phyloP scores from a whole-genome alignment of 2,113 vertebrate genomes.

The Podarcis cretensis region DNA sequence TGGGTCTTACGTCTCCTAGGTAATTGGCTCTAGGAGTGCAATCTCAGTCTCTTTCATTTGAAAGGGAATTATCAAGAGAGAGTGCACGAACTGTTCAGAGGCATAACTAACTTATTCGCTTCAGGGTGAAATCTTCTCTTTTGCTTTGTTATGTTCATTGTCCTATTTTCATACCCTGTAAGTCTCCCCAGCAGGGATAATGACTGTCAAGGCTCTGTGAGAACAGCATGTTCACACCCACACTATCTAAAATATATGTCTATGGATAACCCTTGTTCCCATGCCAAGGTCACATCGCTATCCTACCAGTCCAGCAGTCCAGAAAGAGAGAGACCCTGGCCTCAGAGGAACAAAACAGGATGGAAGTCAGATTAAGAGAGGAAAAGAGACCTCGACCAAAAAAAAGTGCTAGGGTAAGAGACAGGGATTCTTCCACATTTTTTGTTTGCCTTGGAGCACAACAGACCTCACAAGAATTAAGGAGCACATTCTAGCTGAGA shows the following conservation, averaged over 20 bases:
- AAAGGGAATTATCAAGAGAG: not conserved
- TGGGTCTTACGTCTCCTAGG: not conserved
- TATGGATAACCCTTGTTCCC: slow-evolving; percentile 4
- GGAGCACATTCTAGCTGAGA: not conserved
- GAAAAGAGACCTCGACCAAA: not conserved
- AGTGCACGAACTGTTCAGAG: not conserved
- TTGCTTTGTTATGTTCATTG: not conserved
- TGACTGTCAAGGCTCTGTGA: not conserved
- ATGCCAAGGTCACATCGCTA: not conserved
- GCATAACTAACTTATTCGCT: not conserved
- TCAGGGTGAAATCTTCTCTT: not conserved
- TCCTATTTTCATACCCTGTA: not conserved
- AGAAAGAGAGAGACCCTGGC: not conserved
- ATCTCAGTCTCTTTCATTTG: not conserved
- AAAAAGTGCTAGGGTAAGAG: not conserved
- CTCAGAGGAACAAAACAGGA: not conserved
- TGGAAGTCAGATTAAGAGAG: not conserved
- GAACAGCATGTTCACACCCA: not conserved
- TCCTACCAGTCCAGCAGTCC: not conserved
- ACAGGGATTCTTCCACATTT: not conserved
- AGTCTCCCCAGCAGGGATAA: not conserved
- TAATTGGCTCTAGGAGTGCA: not conserved
- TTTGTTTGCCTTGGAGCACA: not conserved
- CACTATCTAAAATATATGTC: not conserved
- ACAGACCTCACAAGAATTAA: not conserved